Conservation (phyloP, 2,113 vertebrate genomes). For the Dicaeum eximium region DNA sequence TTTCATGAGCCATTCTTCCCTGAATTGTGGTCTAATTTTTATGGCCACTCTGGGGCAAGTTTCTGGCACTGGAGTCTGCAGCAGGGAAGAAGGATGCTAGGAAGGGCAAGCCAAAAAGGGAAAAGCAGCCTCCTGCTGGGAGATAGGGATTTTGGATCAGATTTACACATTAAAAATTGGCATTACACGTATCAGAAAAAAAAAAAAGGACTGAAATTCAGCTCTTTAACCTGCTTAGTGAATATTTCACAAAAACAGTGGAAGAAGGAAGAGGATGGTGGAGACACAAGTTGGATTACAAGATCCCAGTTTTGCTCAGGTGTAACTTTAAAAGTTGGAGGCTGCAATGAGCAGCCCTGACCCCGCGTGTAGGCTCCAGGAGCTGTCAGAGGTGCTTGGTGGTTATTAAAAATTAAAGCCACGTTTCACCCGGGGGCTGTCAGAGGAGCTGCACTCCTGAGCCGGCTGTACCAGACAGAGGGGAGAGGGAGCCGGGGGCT, state of each 20-base stretch:
- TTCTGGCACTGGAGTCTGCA: neutral
- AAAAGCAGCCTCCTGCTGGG: neutral
- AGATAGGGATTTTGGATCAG: neutral
- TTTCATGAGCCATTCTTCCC: too few relatives aligned
- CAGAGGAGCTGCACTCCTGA: neutral
- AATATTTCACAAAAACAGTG: neutral
- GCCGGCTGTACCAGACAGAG: neutral
- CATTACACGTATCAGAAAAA: neutral
- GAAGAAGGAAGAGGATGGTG: neutral
- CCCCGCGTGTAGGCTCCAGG: neutral
- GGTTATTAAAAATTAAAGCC: neutral
- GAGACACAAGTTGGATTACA: neutral
- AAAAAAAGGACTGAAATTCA: neutral
- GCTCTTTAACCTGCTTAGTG: neutral
- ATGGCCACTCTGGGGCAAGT: neutral
- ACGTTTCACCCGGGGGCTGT: neutral
- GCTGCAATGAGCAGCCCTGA: neutral
- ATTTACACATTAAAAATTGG: neutral
- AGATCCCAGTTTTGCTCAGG: neutral
- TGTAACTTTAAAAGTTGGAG: constrained; percentile 3
- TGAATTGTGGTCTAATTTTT: neutral
- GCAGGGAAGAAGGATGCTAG: neutral
- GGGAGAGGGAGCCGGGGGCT: neutral
- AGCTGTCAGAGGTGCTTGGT: neutral
- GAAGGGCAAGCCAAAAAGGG: neutral